Evolutionary conservation across 2,797 vertebrate genomes (phyloP).

Genomic region (Perodicticus potto): DNA sequence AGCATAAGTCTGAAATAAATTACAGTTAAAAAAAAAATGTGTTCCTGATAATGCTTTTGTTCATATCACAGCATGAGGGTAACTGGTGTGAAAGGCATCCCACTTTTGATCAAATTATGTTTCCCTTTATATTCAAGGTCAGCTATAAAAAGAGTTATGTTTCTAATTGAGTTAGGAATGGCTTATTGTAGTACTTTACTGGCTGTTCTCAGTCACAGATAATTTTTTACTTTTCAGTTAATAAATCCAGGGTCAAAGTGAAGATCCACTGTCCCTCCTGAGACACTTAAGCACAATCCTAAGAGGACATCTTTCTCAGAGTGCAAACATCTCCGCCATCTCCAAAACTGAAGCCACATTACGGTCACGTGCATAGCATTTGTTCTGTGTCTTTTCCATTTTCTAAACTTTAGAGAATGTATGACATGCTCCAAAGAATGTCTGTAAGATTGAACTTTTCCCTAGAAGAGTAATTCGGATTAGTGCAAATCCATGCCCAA

Average conservation of each 20-base stretch:
- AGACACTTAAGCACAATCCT: not conserved
- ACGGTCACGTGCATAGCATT: not conserved
- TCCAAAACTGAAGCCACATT: not conserved
- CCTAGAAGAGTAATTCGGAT: not conserved
- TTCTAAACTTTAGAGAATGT: conserved; percentile 60
- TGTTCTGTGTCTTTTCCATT: conserved; percentile 49
- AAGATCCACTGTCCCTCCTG: not conserved
- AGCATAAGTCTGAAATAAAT: conserved; percentile 71
- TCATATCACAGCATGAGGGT: not conserved
- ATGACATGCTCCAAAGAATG: not conserved
- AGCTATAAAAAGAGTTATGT: not conserved
- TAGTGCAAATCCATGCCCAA: conserved; percentile 43
- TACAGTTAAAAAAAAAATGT: conserved; percentile 40
- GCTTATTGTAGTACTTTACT: not conserved
- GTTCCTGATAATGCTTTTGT: conserved; percentile 57
- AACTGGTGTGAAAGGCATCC: not conserved
- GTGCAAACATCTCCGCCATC: not conserved
- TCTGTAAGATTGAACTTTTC: conserved; percentile 39
- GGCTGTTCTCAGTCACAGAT: conserved; percentile 27
- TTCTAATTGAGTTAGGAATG: conserved; percentile 63
- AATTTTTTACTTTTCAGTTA: conserved; percentile 62
- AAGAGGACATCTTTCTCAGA: not conserved
- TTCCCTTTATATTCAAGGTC: conserved; percentile 64
- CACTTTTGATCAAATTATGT: not conserved
- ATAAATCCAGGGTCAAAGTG: conserved; percentile 38